Conservation (phyloP, 2,888 invertebrate genomes). For the Cheilosia urbana region DNA sequence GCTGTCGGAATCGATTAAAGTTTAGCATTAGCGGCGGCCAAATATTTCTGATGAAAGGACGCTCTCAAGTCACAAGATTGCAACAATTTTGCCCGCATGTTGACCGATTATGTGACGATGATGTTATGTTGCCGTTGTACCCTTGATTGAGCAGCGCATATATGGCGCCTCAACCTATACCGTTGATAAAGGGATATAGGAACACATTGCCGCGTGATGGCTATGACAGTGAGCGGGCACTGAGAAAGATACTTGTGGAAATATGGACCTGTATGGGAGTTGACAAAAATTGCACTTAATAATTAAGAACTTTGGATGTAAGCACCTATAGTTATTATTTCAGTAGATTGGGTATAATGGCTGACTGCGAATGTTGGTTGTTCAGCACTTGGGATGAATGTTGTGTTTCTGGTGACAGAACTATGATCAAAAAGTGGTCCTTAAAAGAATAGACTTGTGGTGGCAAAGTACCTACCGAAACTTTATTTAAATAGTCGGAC, state of each 20-base stretch:
- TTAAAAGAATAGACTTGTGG: no score
- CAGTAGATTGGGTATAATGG: no score
- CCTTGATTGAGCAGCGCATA: constrained; percentile 64
- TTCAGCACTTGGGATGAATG: no score
- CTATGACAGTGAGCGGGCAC: constrained; percentile 10
- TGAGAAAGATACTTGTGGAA: neutral
- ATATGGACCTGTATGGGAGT: neutral
- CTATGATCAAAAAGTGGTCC: no score
- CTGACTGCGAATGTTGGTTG: no score
- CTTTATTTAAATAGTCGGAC: no score
- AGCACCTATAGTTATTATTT: no score
- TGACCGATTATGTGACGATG: constrained; percentile 64
- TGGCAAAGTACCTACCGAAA: no score
- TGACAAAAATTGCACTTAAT: neutral
- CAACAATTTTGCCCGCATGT: constrained; percentile 69
- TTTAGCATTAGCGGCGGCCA: constrained; percentile 37
- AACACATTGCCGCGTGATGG: constrained; percentile 14
- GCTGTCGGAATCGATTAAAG: constrained; percentile 73
- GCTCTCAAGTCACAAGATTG: constrained; percentile 47
- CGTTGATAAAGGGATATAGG: constrained; percentile 28
- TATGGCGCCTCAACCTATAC: constrained; percentile 52
- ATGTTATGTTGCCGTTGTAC: constrained; percentile 62
- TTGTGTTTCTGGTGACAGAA: no score
- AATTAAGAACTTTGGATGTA: no score
- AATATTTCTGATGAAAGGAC: constrained; percentile 65